Evolutionary conservation across 1,140 invertebrate species (phyloP), one percentile per base, ranked within the genome.

Genomic region (Atta cephalotes): DNA sequence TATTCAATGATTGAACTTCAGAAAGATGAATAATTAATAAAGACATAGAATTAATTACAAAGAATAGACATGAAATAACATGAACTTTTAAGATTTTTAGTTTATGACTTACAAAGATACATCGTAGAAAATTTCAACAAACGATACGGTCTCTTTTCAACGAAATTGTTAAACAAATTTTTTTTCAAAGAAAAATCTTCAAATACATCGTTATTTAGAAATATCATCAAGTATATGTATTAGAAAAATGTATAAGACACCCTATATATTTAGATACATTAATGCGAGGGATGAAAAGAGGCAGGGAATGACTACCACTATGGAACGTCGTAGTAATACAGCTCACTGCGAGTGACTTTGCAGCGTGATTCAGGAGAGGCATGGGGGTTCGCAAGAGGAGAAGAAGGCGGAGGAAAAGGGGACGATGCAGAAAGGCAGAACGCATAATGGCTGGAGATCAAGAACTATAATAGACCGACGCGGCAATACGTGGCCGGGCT

Each of bases 391-490:
- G 39, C 56, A 35, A 21, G 53, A 45, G 39, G 65, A 53, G 80
- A 85, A 78, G 71, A n/a, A 81, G 56, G 25, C 14, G 74, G 81
- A 45, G 88, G 56, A 74, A n/a, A 35, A 25, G 63, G 70, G 85
- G 85, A 63, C 81, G 77, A 76, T 65, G 66, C 49, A 88, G 89
- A 91, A 90, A 90, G 89, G 89, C 84, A 80, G 89, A 88, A 12
- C 78, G 89, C 65, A 91, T 91, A 91, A 91, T 91, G 80, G 87
- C 76, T 53, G 87, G 89, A 91, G 90, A 91, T 91, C 90, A 92
- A 92, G 91, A 90, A 90, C 86, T 72, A 92, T 92, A 92, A 92
- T 92, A 90, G 92, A 92, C 92, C 89, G 80, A 81, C 72, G 49
- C 56, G 56, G 80, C 80, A 74, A 84, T 84, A 84, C 80, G 80